Percentiles rank a stretch among this genome's conserved stretches.
phyloP scores from a whole-genome alignment of 2,888 invertebrate genomes.

The Blera fallax region DNA sequence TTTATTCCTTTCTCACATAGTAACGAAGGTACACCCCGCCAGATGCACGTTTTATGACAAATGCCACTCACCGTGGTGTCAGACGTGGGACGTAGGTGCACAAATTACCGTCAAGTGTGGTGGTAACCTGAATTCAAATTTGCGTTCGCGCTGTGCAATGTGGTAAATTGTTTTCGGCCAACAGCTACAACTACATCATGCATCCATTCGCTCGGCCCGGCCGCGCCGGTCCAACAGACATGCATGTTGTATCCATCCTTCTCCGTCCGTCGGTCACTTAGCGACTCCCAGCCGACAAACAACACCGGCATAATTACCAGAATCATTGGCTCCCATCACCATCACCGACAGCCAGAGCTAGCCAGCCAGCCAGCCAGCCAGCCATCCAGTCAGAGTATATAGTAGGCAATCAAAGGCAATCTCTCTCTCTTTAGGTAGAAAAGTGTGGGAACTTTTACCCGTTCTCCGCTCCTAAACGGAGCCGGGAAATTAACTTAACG shows the following conservation, averaged over 20 bases:
- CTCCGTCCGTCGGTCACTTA: constrained; percentile 56
- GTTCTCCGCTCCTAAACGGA: constrained; percentile 52
- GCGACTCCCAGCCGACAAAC: constrained; percentile 72
- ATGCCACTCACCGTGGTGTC: constrained; percentile 64
- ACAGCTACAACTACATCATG: constrained; percentile 48
- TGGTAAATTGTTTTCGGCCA: constrained; percentile 68
- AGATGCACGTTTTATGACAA: constrained; percentile 72
- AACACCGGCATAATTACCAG: constrained; percentile 71
- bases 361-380: constrained; percentile 20
- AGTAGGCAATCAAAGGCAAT: constrained; percentile 72
- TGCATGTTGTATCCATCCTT: constrained; percentile 29
- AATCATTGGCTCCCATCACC: constrained; percentile 70
- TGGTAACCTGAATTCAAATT: constrained; percentile 68
- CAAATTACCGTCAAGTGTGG: constrained; percentile 51
- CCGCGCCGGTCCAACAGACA: neutral
- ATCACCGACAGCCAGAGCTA: constrained; percentile 26
- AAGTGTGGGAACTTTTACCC: constrained; percentile 70
- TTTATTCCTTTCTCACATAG: constrained; percentile 70
- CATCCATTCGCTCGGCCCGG: neutral
- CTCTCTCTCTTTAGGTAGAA: constrained; percentile 53
- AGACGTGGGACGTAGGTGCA: constrained; percentile 20
- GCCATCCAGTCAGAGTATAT: constrained; percentile 6
- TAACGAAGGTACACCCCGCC: constrained; percentile 15
- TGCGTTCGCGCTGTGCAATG: constrained; percentile 64
- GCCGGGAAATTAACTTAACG: constrained; percentile 65